Percentiles rank a stretch among this genome's conserved stretches.
Conservation (phyloP, 2,113 vertebrate genomes). For the Tursiops truncatus region DNA sequence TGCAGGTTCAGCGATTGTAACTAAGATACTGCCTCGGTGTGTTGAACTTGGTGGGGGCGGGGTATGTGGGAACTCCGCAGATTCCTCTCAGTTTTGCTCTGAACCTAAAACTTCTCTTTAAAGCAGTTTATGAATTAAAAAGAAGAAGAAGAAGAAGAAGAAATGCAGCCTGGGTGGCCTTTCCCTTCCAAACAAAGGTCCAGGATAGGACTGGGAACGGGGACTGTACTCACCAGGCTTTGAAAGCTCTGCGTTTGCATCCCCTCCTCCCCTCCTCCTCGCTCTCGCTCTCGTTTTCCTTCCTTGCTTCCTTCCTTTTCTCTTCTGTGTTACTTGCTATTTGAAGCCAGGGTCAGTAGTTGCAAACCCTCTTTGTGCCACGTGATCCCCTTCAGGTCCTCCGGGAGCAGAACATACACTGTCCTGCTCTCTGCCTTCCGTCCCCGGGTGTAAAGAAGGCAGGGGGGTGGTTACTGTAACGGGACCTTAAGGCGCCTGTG, state of each 20-base stretch:
- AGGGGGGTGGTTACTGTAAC: neutral
- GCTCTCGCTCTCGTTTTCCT: too few species aligned
- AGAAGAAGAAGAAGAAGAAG: too few species aligned
- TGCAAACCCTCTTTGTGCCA: too few species aligned
- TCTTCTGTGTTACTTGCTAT: neutral
- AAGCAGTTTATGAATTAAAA: neutral
- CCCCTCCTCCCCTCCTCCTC: too few species aligned
- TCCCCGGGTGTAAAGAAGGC: neutral
- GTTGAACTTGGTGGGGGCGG: too few species aligned
- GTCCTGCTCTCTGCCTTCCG: too few species aligned
- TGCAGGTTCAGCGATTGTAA: accelerated
- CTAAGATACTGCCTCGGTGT: accelerated
- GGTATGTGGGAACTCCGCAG: accelerated
- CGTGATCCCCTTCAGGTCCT: neutral
- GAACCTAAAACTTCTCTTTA: neutral
- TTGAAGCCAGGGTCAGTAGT: neutral
- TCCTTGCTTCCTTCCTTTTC: too few species aligned
- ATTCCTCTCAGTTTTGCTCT: neutral
- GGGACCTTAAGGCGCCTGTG: neutral
- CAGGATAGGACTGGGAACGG: neutral
- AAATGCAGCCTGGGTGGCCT: neutral
- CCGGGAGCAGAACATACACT: too few species aligned
- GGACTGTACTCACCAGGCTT: neutral
- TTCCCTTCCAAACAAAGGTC: neutral
- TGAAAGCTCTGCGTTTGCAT: neutral